A percentile compares a stretch with the other conserved stretches of the same genome.
phyloP scores from a whole-genome alignment of 2,113 vertebrate species.

The Oxygymnocypris stewartii region DNA sequence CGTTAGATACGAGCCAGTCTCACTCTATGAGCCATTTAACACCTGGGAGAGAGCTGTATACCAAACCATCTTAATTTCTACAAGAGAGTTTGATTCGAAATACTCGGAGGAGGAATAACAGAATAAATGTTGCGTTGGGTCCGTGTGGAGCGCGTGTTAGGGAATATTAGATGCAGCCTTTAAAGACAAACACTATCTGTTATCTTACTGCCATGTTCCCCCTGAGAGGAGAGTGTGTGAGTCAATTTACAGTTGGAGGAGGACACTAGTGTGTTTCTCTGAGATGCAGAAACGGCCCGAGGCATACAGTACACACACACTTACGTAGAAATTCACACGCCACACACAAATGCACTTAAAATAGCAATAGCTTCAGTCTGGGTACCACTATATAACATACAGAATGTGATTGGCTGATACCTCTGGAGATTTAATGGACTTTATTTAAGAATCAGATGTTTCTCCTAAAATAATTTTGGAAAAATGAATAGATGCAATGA shows the following conservation, averaged over 20 bases:
- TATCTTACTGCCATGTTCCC: slow-evolving; percentile 36
- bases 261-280: neutral
- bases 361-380: neutral
- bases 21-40: neutral
- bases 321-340: neutral
- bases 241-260: slow-evolving; percentile 26
- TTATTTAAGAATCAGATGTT: neutral
- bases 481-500: neutral
- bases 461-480: neutral
- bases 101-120: slow-evolving; percentile 38
- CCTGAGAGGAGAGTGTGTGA: slow-evolving; percentile 11
- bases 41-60: neutral
- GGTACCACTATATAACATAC: no score
- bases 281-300: neutral
- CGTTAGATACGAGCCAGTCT: neutral
- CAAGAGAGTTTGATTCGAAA: slow-evolving; percentile 38
- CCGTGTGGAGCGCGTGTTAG: slow-evolving; percentile 4
- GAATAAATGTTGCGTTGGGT: slow-evolving; percentile 14
- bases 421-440: neutral
- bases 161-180: slow-evolving; percentile 25
- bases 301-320: slow-evolving; percentile 16
- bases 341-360: neutral
- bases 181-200: slow-evolving; percentile 33
- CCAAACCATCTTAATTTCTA: slow-evolving; percentile 16
- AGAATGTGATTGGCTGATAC: neutral